phyloP scores from a whole-genome alignment of 2,888 invertebrate species.

The Sipha maydis region DNA sequence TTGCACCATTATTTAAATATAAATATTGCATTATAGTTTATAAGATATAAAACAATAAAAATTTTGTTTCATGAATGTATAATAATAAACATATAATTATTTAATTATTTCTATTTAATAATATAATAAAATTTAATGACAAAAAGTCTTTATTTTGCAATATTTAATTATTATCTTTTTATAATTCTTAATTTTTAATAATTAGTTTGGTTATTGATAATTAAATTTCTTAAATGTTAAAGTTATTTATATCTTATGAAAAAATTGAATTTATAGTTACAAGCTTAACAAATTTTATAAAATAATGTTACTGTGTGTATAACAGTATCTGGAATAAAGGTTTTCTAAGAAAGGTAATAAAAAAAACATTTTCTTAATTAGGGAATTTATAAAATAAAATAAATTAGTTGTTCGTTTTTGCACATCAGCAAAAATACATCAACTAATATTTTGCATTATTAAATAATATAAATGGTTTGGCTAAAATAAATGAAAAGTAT shows the following conservation, averaged over 20 bases:
- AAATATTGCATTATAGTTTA: background rate
- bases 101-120: too few relatives aligned
- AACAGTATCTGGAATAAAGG: too few relatives aligned
- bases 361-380: constrained; percentile 35
- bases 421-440: constrained; percentile 3
- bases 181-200: too few relatives aligned
- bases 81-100: background rate
- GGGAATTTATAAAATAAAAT: background rate
- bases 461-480: constrained; percentile 3
- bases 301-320: background rate
- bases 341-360: too few relatives aligned
- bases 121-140: too few relatives aligned
- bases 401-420: constrained; percentile 29
- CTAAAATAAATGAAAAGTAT: constrained; percentile 17
- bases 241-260: background rate
- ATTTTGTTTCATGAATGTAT: background rate
- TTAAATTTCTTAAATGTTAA: too few relatives aligned
- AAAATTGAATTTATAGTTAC: background rate
- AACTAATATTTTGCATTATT: constrained; percentile 3
- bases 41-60: background rate
- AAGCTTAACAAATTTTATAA: background rate
- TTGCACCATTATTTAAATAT: constrained; percentile 20
- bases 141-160: too few relatives aligned
- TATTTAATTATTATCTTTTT: too few relatives aligned
- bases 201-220: too few relatives aligned